A percentile compares a stretch with the other conserved stretches of the same genome.
phyloP scores from a whole-genome alignment of 2,113 vertebrate species.

The Brachypteracias leptosomus region DNA sequence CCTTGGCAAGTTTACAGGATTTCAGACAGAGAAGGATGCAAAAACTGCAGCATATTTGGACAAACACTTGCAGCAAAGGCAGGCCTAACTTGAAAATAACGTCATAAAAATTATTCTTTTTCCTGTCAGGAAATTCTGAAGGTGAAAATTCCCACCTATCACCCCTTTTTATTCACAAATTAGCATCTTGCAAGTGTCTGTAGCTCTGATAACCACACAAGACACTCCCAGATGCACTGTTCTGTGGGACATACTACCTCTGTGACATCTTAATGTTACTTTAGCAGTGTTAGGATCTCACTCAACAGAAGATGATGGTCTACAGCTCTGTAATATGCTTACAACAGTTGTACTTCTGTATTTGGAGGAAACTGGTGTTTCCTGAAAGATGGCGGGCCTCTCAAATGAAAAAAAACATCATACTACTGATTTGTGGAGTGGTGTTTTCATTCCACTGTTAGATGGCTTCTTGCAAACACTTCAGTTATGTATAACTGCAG shows the following conservation, averaged over 20 bases:
- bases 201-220: neutral
- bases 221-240: neutral
- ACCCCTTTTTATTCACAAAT: neutral
- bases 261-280: neutral
- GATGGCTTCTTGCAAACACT: neutral
- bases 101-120: neutral
- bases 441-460: neutral
- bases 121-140: neutral
- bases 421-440: neutral
- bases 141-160: neutral
- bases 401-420: neutral
- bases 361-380: neutral
- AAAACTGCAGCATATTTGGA: neutral
- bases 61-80: neutral
- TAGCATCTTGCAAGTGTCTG: neutral
- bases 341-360: neutral
- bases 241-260: neutral
- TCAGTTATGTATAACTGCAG: neutral
- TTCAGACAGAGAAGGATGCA: neutral
- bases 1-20: conserved; percentile 2
- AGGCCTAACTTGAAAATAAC: neutral
- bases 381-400: neutral
- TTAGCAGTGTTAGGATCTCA: neutral
- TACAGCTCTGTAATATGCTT: neutral
- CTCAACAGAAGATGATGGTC: neutral